Evolutionary conservation across 2,888 invertebrate genomes (phyloP).

Genomic region (Archaeoteleia sp.): DNA sequence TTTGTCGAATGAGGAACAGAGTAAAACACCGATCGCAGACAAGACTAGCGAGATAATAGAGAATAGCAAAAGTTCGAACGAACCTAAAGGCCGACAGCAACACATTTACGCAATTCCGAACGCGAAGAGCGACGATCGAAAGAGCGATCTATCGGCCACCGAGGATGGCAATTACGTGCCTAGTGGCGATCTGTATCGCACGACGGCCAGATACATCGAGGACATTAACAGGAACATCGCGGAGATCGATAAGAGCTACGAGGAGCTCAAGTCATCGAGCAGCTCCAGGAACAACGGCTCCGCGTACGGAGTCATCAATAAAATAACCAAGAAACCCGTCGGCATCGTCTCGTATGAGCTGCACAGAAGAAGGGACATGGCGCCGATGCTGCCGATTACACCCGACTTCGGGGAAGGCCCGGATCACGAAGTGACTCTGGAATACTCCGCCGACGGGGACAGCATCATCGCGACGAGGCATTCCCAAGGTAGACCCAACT

Average conservation of each 20-base stretch:
- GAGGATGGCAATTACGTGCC: conserved; percentile 68
- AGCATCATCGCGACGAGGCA: neutral
- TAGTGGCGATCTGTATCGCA: conserved; percentile 68
- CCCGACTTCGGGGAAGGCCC: conserved; percentile 61
- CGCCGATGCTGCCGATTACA: conserved; percentile 68
- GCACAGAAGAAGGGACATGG: conserved; percentile 64
- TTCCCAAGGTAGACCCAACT: conserved; percentile 58
- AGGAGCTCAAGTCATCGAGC: conserved; percentile 59
- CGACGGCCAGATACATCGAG: conserved; percentile 68
- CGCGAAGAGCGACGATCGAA: conserved; percentile 40
- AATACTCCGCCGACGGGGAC: neutral
- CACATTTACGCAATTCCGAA: conserved; percentile 68
- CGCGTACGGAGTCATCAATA: conserved; percentile 64
- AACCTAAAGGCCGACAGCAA: conserved; percentile 37
- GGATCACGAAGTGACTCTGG: conserved; percentile 14
- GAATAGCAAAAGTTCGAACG: conserved; percentile 2
- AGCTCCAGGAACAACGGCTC: conserved; percentile 52
- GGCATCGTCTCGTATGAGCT: conserved; percentile 37
- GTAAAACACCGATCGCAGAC: conserved; percentile 4
- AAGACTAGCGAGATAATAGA: conserved; percentile 13
- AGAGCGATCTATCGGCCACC: conserved; percentile 15
- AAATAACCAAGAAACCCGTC: conserved; percentile 55
- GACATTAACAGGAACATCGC: conserved; percentile 70
- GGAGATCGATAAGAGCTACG: conserved; percentile 69
- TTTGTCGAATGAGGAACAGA: no score